Evolutionary conservation across 2,888 invertebrate species (phyloP).

Genomic region (Leucoptera coffeella): DNA sequence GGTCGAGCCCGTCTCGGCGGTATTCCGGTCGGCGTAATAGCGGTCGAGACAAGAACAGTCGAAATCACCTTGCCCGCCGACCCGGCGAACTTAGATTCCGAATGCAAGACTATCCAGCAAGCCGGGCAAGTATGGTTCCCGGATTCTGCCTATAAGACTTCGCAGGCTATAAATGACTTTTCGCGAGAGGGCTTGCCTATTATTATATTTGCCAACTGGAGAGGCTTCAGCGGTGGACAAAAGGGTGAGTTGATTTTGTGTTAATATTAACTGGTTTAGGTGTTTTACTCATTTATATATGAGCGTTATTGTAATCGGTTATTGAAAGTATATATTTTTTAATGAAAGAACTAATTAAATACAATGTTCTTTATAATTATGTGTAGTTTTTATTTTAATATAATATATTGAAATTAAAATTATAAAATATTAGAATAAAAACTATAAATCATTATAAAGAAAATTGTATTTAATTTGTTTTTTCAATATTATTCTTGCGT

Average conservation of each 20-base stretch:
- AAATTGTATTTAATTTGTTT: no score
- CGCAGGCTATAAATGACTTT: conserved; percentile 97
- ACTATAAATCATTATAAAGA: no score
- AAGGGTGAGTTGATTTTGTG: conserved; percentile 81
- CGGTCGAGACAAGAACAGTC: conserved; percentile 94
- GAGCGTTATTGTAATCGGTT: no score
- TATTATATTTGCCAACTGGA: conserved; percentile 98
- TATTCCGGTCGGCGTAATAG: conserved; percentile 93
- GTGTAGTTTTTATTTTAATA: no score
- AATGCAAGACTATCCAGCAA: conserved; percentile 69
- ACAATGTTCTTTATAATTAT: no score
- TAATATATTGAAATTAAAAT: no score
- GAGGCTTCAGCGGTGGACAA: conserved; percentile 99
- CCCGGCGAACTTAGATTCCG: conserved; percentile 96
- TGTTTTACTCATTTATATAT: no score
- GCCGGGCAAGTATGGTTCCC: conserved; percentile 90
- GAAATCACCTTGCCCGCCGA: conserved; percentile 94
- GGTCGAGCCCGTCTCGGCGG: conserved; percentile 92
- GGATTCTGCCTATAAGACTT: conserved; percentile 97
- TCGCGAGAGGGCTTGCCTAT: conserved; percentile 89
- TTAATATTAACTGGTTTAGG: no score
- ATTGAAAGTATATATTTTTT: no score
- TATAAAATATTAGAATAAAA: no score
- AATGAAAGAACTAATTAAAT: no score
- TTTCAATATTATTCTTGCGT: no score